Evolutionary conservation across 2,888 invertebrate species (phyloP).

Genomic region (Drosophila crucigera): DNA sequence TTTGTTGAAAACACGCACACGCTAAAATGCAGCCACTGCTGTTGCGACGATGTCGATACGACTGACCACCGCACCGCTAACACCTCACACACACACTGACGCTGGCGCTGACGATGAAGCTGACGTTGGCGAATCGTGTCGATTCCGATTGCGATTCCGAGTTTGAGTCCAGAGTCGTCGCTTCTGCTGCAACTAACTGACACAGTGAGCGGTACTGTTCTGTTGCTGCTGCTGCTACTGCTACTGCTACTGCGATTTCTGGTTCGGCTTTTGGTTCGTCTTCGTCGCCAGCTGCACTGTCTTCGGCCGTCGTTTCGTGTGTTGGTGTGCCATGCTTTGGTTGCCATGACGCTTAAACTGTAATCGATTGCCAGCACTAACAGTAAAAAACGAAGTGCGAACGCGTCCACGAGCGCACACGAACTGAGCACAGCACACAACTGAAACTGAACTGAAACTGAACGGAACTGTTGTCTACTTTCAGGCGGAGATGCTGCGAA

Average conservation of each 20-base stretch:
- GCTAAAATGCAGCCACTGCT: slow-evolving; percentile 51
- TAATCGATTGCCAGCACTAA: slow-evolving; percentile 59
- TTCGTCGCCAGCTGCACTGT: slow-evolving; percentile 24
- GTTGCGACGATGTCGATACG: slow-evolving; percentile 48
- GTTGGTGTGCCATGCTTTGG: slow-evolving; percentile 21
- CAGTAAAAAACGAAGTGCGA: slow-evolving; percentile 53
- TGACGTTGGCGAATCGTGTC: slow-evolving; percentile 3
- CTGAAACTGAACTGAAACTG: slow-evolving; percentile 24
- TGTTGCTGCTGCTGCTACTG: slow-evolving; percentile 39
- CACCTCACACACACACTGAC: slow-evolving; percentile 53
- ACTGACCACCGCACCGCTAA: slow-evolving; percentile 51
- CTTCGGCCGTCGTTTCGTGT: slow-evolving; percentile 26
- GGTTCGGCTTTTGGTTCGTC: slow-evolving; percentile 14
- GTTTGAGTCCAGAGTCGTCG: slow-evolving; percentile 10
- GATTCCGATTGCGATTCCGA: slow-evolving; percentile 4
- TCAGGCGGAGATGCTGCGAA: slow-evolving; percentile 23
- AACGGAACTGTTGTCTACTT: slow-evolving; percentile 37
- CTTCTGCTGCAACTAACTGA: slow-evolving; percentile 63
- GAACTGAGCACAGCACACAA: slow-evolving; percentile 64
- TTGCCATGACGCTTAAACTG: slow-evolving; percentile 61
- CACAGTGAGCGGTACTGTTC: slow-evolving; percentile 51
- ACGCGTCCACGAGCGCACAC: slow-evolving; percentile 75
- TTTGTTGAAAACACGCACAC: slow-evolving; percentile 27
- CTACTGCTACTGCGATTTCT: slow-evolving; percentile 41
- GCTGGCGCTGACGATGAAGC: background rate